Evolutionary conservation across 1,140 invertebrate genomes (phyloP).

Genomic region (Drosophila watanabei): DNA sequence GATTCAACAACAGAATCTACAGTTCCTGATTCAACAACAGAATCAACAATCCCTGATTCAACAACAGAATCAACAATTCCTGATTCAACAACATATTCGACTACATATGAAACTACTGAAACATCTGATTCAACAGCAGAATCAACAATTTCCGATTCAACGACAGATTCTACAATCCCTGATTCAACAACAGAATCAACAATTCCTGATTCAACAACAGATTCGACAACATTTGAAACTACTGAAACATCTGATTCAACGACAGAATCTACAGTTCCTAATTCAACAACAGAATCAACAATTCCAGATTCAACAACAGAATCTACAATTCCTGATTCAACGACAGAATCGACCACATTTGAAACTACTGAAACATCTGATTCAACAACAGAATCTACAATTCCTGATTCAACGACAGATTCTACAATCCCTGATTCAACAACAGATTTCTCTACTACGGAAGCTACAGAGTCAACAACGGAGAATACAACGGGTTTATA

Average conservation of each 20-base stretch:
- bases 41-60: neutral
- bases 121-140: neutral
- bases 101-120: no score
- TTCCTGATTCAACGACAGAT: slow-evolving; percentile 16
- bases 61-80: neutral
- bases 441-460: neutral
- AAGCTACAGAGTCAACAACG: neutral
- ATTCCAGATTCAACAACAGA: neutral
- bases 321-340: neutral
- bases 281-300: neutral
- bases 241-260: neutral
- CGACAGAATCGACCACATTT: neutral
- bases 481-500: neutral
- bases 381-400: neutral
- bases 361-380: neutral
- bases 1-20: slow-evolving; percentile 10
- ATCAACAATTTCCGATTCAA: no score
- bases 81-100: neutral
- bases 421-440: neutral
- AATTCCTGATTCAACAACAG: no score
- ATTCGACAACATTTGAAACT: no score
- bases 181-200: neutral
- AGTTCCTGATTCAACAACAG: neutral
- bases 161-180: slow-evolving; percentile 8
- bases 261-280: neutral